These are phyloP conservation scores for Zoanthus solanderi DNA, from an alignment of 92 coral and sea anemone species.

Conservation along the genomic window DNA sequence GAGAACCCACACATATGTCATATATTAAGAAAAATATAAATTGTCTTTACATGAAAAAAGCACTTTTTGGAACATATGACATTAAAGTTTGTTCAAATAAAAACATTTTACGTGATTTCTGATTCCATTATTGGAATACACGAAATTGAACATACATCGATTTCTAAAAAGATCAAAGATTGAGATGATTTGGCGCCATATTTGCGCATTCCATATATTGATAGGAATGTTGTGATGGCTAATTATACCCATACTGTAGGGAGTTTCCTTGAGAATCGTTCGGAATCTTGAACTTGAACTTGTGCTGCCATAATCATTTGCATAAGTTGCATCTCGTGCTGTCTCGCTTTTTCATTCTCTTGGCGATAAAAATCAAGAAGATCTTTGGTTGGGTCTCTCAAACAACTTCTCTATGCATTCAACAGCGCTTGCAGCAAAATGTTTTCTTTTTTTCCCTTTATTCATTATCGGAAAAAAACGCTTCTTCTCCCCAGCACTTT, in stretches of 20 bases:
- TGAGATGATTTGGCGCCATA: neutral
- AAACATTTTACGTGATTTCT: too few relatives aligned
- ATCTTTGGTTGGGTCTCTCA: slow-evolving; percentile 54
- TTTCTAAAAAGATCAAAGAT: too few relatives aligned
- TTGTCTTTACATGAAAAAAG: too few relatives aligned
- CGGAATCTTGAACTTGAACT: neutral
- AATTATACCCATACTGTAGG: slow-evolving; percentile 38
- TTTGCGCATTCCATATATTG: slow-evolving; percentile 30
- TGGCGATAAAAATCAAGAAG: slow-evolving; percentile 50
- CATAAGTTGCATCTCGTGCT: slow-evolving; percentile 47
- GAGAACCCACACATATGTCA: too few relatives aligned
- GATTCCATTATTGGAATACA: too few relatives aligned
- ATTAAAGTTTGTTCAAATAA: too few relatives aligned
- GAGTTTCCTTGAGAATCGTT: slow-evolving; percentile 26
- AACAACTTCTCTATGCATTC: slow-evolving; percentile 51
- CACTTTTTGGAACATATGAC: too few relatives aligned
- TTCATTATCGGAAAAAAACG: neutral
- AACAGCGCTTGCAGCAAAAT: slow-evolving; percentile 1
- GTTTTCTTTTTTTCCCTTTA: neutral
- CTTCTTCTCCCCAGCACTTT: neutral
- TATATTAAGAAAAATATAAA: too few relatives aligned
- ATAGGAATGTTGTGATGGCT: slow-evolving; percentile 24
- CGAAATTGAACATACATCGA: too few relatives aligned
- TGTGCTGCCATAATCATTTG: slow-evolving; percentile 44
- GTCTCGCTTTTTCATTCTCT: slow-evolving; percentile 53